Conservation (phyloP, 2,113 vertebrate species). For the Eudyptes chrysolophus region DNA sequence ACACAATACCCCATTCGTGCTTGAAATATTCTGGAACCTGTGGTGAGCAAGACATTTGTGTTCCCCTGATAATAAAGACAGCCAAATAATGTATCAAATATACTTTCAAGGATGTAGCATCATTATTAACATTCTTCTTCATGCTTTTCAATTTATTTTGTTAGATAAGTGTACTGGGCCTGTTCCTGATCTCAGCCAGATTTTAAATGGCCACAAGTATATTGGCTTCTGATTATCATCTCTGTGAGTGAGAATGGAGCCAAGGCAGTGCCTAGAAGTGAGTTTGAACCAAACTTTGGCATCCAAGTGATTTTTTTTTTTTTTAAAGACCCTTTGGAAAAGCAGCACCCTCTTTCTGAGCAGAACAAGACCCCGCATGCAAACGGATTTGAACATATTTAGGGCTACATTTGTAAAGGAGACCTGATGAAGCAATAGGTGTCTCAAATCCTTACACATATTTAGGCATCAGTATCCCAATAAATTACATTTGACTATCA, state of each 20-base stretch:
- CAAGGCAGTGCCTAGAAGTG: not conserved
- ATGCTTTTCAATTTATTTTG: constrained; percentile 4
- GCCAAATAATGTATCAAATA: constrained; percentile 11
- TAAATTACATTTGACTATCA: not conserved
- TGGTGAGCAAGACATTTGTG: not conserved
- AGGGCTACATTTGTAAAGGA: not conserved
- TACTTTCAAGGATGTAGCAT: not conserved
- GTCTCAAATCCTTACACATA: not conserved
- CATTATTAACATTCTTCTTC: constrained; percentile 26
- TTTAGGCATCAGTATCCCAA: not conserved
- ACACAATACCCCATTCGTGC: not conserved
- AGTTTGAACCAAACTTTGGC: not conserved
- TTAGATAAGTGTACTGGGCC: not conserved
- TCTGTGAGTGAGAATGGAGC: not conserved
- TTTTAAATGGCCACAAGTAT: not conserved
- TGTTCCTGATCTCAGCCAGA: not conserved
- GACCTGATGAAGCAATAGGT: not conserved
- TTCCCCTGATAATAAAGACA: constrained; percentile 13
- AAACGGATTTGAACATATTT: not conserved
- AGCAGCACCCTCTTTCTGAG: not conserved
- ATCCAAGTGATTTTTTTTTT: not conserved
- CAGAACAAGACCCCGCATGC: not conserved
- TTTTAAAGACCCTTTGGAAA: not conserved
- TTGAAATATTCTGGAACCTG: constrained; percentile 26
- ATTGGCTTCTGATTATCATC: not conserved